These are phyloP conservation scores for Saxidomus purpurata DNA, from an alignment of 1,140 invertebrate genomes.

Conservation along the genomic window DNA sequence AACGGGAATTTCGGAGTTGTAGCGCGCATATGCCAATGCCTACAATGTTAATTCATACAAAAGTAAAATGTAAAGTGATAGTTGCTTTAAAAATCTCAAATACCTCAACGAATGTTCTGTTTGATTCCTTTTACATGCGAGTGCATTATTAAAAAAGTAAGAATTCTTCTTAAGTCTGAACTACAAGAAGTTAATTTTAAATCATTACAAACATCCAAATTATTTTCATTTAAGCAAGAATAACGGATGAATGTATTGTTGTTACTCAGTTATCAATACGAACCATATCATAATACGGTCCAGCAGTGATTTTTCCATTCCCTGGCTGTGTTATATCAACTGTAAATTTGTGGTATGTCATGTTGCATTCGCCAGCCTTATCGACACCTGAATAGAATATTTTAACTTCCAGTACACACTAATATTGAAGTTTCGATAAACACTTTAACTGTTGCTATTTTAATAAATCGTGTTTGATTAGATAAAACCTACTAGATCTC, in stretches of 20 bases:
- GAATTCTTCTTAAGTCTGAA: too few species aligned
- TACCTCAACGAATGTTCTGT: too few species aligned
- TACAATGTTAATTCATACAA: not conserved
- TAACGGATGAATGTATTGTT: too few species aligned
- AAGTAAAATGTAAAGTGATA: not conserved
- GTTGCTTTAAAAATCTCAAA: too few species aligned
- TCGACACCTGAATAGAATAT: constrained; percentile 62
- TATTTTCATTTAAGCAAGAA: too few species aligned
- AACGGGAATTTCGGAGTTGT: constrained; percentile 47
- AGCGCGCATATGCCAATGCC: constrained; percentile 70
- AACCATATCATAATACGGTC: constrained; percentile 75
- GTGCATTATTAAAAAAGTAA: too few species aligned
- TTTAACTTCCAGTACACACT: not conserved
- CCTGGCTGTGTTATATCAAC: constrained; percentile 71
- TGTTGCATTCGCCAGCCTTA: constrained; percentile 69
- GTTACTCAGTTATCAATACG: too few species aligned
- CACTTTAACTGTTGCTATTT: not conserved
- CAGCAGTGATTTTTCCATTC: constrained; percentile 60
- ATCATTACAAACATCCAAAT: too few species aligned
- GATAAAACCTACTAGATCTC: not conserved
- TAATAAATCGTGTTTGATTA: not conserved
- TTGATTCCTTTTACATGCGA: too few species aligned
- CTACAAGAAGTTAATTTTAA: too few species aligned
- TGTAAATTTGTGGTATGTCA: constrained; percentile 56
- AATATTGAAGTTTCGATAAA: not conserved